A percentile compares a stretch with the other conserved stretches of the same genome.
phyloP scores from a whole-genome alignment of 2,113 vertebrate species.

The Progne subis region DNA sequence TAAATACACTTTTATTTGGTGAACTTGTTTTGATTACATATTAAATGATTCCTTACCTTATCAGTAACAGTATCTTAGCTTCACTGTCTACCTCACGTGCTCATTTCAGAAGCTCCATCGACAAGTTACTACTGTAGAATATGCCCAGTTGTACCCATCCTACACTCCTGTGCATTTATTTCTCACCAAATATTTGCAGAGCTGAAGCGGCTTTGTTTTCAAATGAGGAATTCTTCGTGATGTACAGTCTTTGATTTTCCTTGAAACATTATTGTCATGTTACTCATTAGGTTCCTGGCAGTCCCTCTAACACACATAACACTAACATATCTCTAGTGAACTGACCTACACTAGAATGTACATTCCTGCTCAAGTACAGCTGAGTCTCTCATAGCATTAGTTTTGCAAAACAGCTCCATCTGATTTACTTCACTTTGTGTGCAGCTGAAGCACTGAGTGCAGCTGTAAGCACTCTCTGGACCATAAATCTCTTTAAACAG shows the following conservation, averaged over 20 bases:
- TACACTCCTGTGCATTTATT: not conserved
- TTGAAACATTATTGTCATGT: not conserved
- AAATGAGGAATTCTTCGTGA: not conserved
- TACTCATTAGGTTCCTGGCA: not conserved
- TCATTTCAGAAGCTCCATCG: not conserved
- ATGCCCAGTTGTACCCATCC: not conserved
- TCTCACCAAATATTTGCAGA: not conserved
- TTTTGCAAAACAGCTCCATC: not conserved
- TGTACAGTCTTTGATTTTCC: not conserved
- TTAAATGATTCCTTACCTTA: not conserved
- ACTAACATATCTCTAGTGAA: not conserved
- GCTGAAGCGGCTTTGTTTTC: not conserved
- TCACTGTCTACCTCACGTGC: not conserved
- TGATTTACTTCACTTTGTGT: not conserved
- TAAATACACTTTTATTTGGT: not conserved
- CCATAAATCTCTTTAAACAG: not conserved
- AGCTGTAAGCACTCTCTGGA: not conserved
- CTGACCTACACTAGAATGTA: not conserved
- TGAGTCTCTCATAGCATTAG: not conserved
- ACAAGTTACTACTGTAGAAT: not conserved
- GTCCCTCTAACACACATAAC: not conserved
- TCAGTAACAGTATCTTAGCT: not conserved
- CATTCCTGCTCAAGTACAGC: not conserved
- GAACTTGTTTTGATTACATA: not conserved
- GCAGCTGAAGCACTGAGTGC: not conserved